Base-by-base conservation (phyloP, 2,888 invertebrate species). In the Drosophila lacicola region DNA sequence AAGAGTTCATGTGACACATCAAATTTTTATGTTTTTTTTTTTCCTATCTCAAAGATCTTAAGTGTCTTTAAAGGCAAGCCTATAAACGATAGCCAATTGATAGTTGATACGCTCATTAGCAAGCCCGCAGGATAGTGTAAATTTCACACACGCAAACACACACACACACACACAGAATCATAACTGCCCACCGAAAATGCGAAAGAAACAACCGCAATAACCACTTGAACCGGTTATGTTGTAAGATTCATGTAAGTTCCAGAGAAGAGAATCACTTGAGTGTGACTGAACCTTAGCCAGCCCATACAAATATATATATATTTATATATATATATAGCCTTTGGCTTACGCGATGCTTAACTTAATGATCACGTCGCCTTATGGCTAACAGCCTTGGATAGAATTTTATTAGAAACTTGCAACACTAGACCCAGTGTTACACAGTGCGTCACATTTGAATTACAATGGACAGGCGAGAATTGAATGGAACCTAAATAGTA, bases 201-300 rank as follows among this genome's bases (percentile, higher is more conserved):
- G 82, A 78, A 65, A 80, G 45, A 65, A 64, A 78, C 50, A 74
- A 74, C 77, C 66, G 74, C 70, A 74, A 71, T 56, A 77, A 79
- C 65, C 77, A 70, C 76, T 72, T 71, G 72, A 81, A 83, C 83
- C 86, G 83, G 83, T 83, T 83, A 54, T 86, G 81, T 81, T 79
- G 82, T 79, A 83, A 83, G 86, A 83, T 64, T 79, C 86, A 70
- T 81, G 81, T 78, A 78, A 80, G 84, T 79, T 81, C 67, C 71
- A 50, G 56, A 76, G 79, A 81, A 77, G 79, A 82, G 74, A 82
- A 85, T 80, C 86, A 76, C 60, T 79, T 78, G 68, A 86, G 79
- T 81, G 86, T 86, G 86, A 84, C 82, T 84, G 84, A 87, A 84
- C 87, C 80, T 80, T 77, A 56, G 63, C 44, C 65, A 54, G 71